Percentiles rank a stretch among this genome's conserved stretches.
phyloP scores from a whole-genome alignment of 35 echinoderm and acorn worm species.

The Anneissia japonica region DNA sequence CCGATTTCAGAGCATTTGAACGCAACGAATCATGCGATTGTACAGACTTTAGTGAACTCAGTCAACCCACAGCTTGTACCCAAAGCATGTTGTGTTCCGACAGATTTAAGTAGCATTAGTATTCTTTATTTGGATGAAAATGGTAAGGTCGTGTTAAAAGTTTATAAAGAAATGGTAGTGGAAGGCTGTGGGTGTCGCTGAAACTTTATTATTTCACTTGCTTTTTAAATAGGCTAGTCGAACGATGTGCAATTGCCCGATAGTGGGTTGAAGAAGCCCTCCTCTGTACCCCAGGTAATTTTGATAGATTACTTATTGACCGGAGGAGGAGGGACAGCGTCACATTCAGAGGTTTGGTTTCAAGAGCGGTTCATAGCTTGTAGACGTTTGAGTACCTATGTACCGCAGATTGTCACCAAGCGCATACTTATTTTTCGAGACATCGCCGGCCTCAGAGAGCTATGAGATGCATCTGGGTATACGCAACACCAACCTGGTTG shows the following conservation, averaged over 20 bases:
- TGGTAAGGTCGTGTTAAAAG: slow-evolving; percentile 82
- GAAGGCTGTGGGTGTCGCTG: slow-evolving; percentile 94
- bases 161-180: slow-evolving; percentile 95
- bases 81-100: slow-evolving; percentile 91
- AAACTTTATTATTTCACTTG: neutral
- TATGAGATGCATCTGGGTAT: neutral
- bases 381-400: neutral
- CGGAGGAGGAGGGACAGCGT: neutral
- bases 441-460: neutral
- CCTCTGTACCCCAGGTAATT: neutral
- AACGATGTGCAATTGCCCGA: neutral
- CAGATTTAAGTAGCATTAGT: slow-evolving; percentile 88
- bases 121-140: slow-evolving; percentile 85
- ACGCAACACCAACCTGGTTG: neutral
- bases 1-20: slow-evolving; percentile 79
- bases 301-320: neutral
- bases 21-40: slow-evolving; percentile 91
- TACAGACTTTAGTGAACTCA: slow-evolving; percentile 96
- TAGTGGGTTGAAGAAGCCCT: neutral
- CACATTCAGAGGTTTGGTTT: no score
- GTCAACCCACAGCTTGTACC: slow-evolving; percentile 69
- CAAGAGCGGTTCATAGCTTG: neutral
- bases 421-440: neutral
- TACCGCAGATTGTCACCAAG: neutral
- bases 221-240: neutral